Base-by-base conservation (phyloP, 2,113 vertebrate genomes). In the Pelusios castaneus region DNA sequence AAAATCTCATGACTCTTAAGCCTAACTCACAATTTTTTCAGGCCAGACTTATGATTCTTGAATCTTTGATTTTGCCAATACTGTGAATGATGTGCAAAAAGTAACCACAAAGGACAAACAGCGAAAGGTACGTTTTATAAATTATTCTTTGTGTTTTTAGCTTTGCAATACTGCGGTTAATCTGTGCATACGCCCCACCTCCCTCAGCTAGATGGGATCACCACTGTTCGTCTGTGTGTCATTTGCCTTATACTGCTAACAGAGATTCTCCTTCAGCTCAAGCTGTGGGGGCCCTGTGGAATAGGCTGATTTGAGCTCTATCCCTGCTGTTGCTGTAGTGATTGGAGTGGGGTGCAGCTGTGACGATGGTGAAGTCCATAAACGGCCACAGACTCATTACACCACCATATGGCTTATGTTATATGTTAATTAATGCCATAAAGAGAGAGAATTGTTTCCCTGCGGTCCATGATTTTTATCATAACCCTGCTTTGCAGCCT, bases 261-360 rank as follows among this genome's bases (percentile, higher is more conserved):
- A 91, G n/a, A 1, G 24, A 70, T 82, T 89, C 12, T 8, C 51
- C 13, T 82, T 67, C 11, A 78, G 24, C 58, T 56, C 45, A 51
- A 56, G 67, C 6, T 5, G 4, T 3, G 25, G 3, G 16, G 6
- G 1, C 1, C 79, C 13, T 22, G 41, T 19, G 3, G 25, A 52
- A 3, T 31, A 4, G 4, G 2, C 38, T 41, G 41, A 24, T 43
- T 4, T n/a, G 54, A 91, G 56, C 41, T 84, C 13, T 75, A 4
- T 12, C 13, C 1, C 0, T 52, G 24, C 55, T 67, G 16, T 41
- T 14, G 0, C 1, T 58, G 82, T 21, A 70, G n/a, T 6, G 52
- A 11, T 58, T 67, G 25, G 8, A 25, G 0, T 17, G 24, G 0
- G 1, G 24, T n/a, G 10, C 27, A 67, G 24, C 0, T 1, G 43